These are phyloP conservation scores for Drosophila sp. DNA, from an alignment of 1,140 invertebrate species.

Conservation along the genomic window DNA sequence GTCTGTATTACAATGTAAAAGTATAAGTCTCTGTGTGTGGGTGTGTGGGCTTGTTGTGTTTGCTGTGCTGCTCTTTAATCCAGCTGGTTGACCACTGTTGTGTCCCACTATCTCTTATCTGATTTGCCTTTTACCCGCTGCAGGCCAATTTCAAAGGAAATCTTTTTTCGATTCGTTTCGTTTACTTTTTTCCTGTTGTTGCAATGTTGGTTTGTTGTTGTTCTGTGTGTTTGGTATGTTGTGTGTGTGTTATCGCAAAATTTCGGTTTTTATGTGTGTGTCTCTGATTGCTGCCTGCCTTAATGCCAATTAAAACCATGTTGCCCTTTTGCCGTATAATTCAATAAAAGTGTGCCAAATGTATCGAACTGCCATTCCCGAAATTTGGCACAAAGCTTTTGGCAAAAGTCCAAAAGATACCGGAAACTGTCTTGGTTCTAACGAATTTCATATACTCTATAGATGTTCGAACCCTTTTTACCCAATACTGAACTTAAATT, in stretches of 20 bases:
- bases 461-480: no score
- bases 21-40: conserved; percentile 18
- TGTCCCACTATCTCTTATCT: conserved; percentile 65
- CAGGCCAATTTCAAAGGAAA: conserved; percentile 62
- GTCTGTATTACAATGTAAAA: conserved; percentile 23
- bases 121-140: conserved; percentile 67
- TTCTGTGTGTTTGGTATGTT: conserved; percentile 8
- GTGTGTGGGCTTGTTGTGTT: conserved; percentile 12
- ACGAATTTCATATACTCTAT: background rate
- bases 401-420: background rate
- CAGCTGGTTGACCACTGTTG: conserved; percentile 21
- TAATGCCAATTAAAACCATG: conserved; percentile 73
- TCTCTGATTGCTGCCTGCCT: conserved; percentile 60
- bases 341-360: conserved; percentile 64
- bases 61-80: background rate
- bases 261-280: background rate
- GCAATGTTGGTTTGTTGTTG: conserved; percentile 43
- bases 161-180: conserved; percentile 28
- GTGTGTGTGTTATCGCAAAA: conserved; percentile 43
- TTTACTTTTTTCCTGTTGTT: conserved; percentile 5
- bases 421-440: background rate
- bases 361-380: conserved; percentile 18
- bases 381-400: background rate
- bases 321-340: conserved; percentile 49
- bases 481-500: no score